These are phyloP conservation scores for Coccyzus lansbergi DNA, from an alignment of 2,797 vertebrate species.

Conservation along the genomic window DNA sequence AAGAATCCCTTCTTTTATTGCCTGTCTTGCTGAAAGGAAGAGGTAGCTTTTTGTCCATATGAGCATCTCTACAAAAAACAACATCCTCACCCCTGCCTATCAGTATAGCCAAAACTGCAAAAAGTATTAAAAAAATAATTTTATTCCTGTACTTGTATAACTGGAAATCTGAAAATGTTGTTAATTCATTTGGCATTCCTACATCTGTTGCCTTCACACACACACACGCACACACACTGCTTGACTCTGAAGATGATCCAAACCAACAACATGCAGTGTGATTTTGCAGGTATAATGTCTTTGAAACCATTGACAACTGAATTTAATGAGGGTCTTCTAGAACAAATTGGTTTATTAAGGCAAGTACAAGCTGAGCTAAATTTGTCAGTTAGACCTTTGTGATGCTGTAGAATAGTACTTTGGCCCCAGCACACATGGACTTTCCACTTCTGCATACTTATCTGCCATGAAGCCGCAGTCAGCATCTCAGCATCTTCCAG, in stretches of 20 bases:
- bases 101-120: neutral
- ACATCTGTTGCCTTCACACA: neutral
- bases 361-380: neutral
- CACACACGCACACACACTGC: neutral
- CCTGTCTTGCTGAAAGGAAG: neutral
- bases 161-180: neutral
- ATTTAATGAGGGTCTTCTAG: neutral
- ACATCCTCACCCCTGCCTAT: neutral
- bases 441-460: accelerated
- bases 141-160: neutral
- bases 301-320: neutral
- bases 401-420: neutral
- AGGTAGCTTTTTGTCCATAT: neutral
- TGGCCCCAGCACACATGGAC: neutral
- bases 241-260: neutral
- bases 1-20: neutral
- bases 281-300: neutral
- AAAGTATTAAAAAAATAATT: neutral
- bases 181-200: neutral
- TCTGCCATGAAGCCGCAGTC: neutral
- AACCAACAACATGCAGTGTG: neutral
- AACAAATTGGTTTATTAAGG: neutral
- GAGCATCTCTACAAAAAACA: neutral
- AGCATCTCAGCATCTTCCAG: neutral
- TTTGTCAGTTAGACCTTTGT: neutral